A percentile compares a stretch with the other conserved stretches of the same genome.
phyloP scores from a whole-genome alignment of 92 coral and sea anemone genomes.

The Zoanthus sociatus region DNA sequence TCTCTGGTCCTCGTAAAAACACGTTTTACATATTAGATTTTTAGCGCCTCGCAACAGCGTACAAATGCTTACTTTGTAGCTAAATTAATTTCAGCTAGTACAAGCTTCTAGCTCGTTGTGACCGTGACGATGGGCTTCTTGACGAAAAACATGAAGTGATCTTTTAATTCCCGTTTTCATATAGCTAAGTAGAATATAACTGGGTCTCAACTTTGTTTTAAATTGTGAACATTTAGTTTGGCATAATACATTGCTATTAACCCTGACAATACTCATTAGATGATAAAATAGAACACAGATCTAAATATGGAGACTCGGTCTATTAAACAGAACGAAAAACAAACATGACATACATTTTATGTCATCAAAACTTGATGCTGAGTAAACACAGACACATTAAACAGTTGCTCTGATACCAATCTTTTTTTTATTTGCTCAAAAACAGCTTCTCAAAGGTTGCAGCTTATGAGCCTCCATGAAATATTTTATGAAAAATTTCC shows the following conservation, averaged over 20 bases:
- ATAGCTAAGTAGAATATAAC: background rate
- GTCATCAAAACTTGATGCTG: slow-evolving; percentile 8
- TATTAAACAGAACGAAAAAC: slow-evolving; percentile 26
- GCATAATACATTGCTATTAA: background rate
- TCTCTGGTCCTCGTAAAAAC: slow-evolving; percentile 22
- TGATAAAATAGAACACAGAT: background rate
- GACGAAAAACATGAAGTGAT: background rate
- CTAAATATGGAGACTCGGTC: background rate
- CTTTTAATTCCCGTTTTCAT: background rate
- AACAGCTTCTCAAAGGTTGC: no score
- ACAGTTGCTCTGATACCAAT: background rate
- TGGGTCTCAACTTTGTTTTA: background rate
- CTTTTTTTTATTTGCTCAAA: no score
- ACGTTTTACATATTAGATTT: slow-evolving; percentile 21
- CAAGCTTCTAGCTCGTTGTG: background rate
- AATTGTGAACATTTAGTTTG: no score
- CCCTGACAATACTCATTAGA: slow-evolving; percentile 2
- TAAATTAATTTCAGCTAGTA: background rate
- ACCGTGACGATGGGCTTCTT: background rate
- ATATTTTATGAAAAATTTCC: no score
- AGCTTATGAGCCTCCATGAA: no score
- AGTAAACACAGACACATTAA: background rate
- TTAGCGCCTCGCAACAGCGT: background rate
- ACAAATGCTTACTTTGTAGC: background rate
- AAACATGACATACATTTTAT: slow-evolving; percentile 18